A percentile compares a stretch with the other conserved stretches of the same genome.
These are phyloP conservation scores for Hymenochirus boettgeri DNA, from an alignment of 2,113 vertebrate species.

Conservation along the genomic window DNA sequence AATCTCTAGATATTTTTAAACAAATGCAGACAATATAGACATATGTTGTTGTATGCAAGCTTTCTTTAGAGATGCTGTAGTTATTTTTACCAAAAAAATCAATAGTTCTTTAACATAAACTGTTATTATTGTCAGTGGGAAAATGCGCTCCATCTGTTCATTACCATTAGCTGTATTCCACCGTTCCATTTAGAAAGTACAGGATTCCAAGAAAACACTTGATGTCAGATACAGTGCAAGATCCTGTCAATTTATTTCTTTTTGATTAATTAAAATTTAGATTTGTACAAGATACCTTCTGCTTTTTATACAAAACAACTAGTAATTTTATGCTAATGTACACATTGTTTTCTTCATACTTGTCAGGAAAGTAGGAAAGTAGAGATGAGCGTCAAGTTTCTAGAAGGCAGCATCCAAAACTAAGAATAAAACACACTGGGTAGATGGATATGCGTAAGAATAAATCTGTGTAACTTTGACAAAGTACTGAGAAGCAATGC, in stretches of 20 bases:
- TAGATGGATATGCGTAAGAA: too few relatives aligned
- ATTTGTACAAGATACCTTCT: neutral
- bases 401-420: too few relatives aligned
- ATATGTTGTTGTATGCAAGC: slow-evolving; percentile 22
- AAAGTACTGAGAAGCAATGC: too few relatives aligned
- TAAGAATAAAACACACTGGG: too few relatives aligned
- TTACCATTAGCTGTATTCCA: neutral
- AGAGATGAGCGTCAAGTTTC: too few relatives aligned
- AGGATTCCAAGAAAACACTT: neutral
- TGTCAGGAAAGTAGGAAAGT: too few relatives aligned
- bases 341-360: too few relatives aligned
- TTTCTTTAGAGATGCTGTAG: neutral
- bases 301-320: too few relatives aligned
- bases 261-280: neutral
- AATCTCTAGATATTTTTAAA: too few relatives aligned
- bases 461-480: too few relatives aligned
- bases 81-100: slow-evolving; percentile 36
- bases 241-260: neutral
- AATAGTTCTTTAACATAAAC: slow-evolving; percentile 23
- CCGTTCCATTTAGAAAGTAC: neutral
- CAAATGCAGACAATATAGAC: neutral
- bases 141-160: neutral
- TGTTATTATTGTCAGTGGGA: slow-evolving; percentile 19
- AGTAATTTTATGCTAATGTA: too few relatives aligned
- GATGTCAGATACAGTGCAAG: neutral